A percentile compares a stretch with the other conserved stretches of the same genome.
These are phyloP conservation scores for Emydura subglobosa DNA, from an alignment of 2,113 vertebrate genomes.

Conservation along the genomic window DNA sequence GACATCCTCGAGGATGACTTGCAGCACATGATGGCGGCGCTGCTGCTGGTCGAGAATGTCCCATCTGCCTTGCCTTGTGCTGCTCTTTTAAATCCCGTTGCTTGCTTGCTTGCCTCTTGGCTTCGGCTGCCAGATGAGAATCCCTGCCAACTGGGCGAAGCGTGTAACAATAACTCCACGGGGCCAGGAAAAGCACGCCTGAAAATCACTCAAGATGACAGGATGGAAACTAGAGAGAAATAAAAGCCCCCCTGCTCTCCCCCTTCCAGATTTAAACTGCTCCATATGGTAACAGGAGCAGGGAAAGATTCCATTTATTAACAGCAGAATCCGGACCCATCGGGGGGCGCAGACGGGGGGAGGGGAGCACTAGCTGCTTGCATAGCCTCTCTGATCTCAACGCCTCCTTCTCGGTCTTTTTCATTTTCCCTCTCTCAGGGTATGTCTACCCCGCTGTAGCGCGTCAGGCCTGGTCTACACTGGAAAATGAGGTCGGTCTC, in stretches of 20 bases:
- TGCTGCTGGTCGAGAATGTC: not conserved
- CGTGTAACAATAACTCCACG: not conserved
- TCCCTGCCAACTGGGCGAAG: not conserved
- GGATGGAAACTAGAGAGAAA: not conserved
- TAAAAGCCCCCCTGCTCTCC: not conserved
- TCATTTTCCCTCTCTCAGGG: not conserved
- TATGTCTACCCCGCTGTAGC: not conserved
- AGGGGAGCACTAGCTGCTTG: too few relatives aligned
- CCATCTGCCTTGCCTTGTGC: not conserved
- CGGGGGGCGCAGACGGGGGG: not conserved
- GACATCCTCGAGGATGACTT: not conserved
- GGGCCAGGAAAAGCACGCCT: conserved; percentile 3
- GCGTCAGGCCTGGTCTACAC: not conserved
- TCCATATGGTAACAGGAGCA: not conserved
- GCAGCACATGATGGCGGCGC: not conserved
- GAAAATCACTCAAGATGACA: not conserved
- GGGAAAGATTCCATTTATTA: not conserved
- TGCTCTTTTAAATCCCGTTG: not conserved
- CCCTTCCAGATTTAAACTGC: not conserved
- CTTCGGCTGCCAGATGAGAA: not conserved
- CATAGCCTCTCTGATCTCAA: not conserved
- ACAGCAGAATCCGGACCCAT: not conserved
- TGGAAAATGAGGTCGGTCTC: not conserved
- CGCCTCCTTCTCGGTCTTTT: not conserved
- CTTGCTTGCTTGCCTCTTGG: not conserved